Percentiles rank a stretch among this genome's conserved stretches.
phyloP scores from a whole-genome alignment of 2,797 vertebrate genomes.

The Galago senegalensis region DNA sequence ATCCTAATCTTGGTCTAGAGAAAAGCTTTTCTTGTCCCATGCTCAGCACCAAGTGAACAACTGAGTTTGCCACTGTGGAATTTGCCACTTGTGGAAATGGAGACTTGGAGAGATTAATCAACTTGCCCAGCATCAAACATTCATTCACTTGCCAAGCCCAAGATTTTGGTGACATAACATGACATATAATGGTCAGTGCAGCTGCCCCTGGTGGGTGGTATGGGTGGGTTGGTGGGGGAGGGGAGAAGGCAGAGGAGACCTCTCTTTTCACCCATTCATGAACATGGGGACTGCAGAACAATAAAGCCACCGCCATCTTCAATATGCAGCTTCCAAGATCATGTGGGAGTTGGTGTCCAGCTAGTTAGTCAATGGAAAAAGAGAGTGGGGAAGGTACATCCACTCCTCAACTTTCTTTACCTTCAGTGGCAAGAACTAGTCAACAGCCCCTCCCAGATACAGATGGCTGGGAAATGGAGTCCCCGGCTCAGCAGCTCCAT shows the following conservation, averaged over 20 bases:
- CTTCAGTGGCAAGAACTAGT: neutral
- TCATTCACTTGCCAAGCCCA: neutral
- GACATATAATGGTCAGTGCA: neutral
- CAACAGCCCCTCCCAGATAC: neutral
- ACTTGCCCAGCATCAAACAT: too few species aligned
- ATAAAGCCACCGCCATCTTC: neutral
- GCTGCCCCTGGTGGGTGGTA: neutral
- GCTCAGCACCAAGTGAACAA: too few species aligned
- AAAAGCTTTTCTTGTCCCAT: too few species aligned
- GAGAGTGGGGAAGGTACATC: neutral
- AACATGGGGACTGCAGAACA: neutral
- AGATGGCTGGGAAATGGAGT: neutral
- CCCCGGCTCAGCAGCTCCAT: neutral
- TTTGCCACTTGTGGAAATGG: too few species aligned
- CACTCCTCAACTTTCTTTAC: neutral
- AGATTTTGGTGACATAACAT: neutral
- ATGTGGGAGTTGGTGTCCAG: neutral
- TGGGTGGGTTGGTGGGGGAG: too few species aligned
- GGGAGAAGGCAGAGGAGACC: neutral
- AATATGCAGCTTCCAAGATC: neutral
- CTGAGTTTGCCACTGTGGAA: too few species aligned
- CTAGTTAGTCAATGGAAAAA: neutral
- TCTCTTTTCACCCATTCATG: neutral
- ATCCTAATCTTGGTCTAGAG: too few species aligned
- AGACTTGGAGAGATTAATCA: too few species aligned